These are phyloP conservation scores for Hippopotamyrus pictus DNA, from an alignment of 2,797 vertebrate genomes.

Conservation along the genomic window DNA sequence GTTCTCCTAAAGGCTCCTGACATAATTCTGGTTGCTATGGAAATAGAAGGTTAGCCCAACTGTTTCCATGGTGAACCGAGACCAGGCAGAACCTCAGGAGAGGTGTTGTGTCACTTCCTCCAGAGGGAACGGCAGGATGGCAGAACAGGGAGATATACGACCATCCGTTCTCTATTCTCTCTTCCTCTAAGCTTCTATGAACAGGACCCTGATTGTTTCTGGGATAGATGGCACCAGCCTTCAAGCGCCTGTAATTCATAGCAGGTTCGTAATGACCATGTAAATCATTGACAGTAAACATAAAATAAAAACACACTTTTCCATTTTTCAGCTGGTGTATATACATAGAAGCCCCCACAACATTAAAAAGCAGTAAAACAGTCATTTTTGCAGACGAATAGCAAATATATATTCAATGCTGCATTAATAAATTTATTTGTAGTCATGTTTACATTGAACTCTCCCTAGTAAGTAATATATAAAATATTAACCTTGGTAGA, in stretches of 20 bases:
- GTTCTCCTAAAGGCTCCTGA: background rate
- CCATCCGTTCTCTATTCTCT: background rate
- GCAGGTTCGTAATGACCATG: background rate
- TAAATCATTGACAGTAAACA: background rate
- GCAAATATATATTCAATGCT: background rate
- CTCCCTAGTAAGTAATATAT: background rate
- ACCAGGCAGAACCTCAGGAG: background rate
- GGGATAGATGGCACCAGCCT: background rate
- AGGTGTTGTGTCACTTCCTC: background rate
- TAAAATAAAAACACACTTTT: background rate
- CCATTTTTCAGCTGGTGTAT: background rate
- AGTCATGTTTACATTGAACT: background rate
- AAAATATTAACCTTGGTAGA: background rate
- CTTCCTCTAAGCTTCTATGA: background rate
- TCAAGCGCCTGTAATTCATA: background rate
- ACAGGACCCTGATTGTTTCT: background rate
- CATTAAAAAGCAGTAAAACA: background rate
- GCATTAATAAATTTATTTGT: background rate
- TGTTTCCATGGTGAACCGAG: conserved; percentile 7
- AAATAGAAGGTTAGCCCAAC: conserved; percentile 46
- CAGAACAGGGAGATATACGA: background rate
- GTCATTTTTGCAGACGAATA: background rate
- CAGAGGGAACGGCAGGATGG: background rate
- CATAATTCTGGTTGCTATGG: conserved; percentile 11
- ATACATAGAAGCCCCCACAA: background rate